Conservation (phyloP, 2,888 invertebrate genomes). For the Blastobasis lacticolella region DNA sequence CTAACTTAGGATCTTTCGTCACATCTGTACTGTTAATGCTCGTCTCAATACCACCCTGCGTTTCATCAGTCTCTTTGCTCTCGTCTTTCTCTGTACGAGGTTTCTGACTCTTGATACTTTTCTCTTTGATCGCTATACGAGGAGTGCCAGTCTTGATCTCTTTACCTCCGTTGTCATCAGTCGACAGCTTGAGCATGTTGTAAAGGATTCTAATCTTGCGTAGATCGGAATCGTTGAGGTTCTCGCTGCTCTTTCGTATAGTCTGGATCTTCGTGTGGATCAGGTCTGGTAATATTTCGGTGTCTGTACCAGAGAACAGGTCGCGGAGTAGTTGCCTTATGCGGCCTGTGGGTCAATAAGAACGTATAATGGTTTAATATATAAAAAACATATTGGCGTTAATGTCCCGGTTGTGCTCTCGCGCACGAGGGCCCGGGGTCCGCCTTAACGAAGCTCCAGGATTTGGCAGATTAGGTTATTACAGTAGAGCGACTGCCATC, state of each 20-base stretch:
- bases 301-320: slow-evolving; percentile 42
- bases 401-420: background rate
- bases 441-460: too few species aligned
- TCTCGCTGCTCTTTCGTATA: slow-evolving; percentile 28
- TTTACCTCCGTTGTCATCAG: background rate
- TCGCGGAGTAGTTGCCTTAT: slow-evolving; percentile 45
- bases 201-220: slow-evolving; percentile 52
- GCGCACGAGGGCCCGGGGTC: too few species aligned
- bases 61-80: slow-evolving; percentile 17
- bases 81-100: slow-evolving; percentile 8
- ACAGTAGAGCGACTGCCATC: too few species aligned
- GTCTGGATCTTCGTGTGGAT: slow-evolving; percentile 47
- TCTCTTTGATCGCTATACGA: slow-evolving; percentile 7
- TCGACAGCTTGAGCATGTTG: slow-evolving; percentile 48
- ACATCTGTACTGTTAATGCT: background rate
- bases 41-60: slow-evolving; percentile 1
- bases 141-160: slow-evolving; percentile 11
- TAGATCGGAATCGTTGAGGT: slow-evolving; percentile 40
- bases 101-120: slow-evolving; percentile 3
- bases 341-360: slow-evolving; percentile 21
- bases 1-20: slow-evolving; percentile 7
- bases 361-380: background rate
- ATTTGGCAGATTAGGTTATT: too few species aligned
- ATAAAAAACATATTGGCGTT: background rate
- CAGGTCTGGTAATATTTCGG: slow-evolving; percentile 40